Conservation (phyloP, 2,113 vertebrate species). For the Mobula hypostoma region DNA sequence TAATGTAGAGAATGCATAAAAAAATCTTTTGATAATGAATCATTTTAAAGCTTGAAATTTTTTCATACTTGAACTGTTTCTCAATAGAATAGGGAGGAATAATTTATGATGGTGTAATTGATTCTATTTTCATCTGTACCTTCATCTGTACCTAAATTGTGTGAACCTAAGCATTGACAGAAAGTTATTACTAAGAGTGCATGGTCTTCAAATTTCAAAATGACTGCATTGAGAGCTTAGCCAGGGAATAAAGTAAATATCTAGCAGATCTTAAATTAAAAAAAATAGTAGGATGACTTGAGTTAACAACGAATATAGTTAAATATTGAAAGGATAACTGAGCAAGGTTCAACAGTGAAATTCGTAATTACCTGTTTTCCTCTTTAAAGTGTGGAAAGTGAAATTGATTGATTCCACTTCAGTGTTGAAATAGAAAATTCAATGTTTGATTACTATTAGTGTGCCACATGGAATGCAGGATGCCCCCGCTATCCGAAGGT, state of each 20-base stretch:
- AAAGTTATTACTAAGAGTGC: background rate
- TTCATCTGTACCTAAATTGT: constrained; percentile 23
- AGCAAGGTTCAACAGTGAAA: background rate
- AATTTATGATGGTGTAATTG: background rate
- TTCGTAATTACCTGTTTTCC: constrained; percentile 9
- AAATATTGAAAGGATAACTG: background rate
- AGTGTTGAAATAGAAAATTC: background rate
- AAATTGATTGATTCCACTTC: constrained; percentile 24
- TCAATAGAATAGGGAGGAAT: background rate
- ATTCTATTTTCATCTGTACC: constrained; percentile 6
- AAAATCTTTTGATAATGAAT: background rate
- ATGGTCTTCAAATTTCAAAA: background rate
- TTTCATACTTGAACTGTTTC: constrained; percentile 22
- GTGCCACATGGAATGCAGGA: background rate
- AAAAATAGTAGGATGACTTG: background rate
- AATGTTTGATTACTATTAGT: background rate
- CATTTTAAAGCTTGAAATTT: background rate
- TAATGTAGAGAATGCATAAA: background rate
- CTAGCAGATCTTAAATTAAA: background rate
- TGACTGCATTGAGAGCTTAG: background rate
- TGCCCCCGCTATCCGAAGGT: too few relatives aligned
- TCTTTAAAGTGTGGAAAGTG: background rate
- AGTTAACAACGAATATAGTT: background rate
- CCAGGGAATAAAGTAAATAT: background rate
- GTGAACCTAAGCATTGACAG: background rate